These are phyloP conservation scores for Ceratotherium simum DNA, from an alignment of 2,113 vertebrate genomes.

Conservation along the genomic window DNA sequence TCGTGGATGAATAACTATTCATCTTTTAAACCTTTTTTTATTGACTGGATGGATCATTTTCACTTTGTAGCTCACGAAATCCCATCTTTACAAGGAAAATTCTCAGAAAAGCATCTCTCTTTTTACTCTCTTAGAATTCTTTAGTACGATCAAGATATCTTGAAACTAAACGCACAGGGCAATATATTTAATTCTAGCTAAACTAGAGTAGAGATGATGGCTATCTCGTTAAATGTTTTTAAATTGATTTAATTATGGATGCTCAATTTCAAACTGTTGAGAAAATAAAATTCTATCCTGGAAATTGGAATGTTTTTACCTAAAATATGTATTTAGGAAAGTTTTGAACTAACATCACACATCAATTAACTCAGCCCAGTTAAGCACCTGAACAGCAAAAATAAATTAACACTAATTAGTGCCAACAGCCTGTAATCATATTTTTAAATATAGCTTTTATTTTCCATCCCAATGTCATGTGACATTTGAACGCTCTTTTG, in stretches of 20 bases:
- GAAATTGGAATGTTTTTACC: neutral
- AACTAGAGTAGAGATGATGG: neutral
- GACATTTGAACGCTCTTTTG: neutral
- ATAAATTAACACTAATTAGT: slow-evolving; percentile 16
- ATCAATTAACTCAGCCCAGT: neutral
- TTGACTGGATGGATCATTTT: neutral
- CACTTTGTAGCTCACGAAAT: neutral
- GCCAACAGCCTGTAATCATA: neutral
- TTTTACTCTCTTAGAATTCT: neutral
- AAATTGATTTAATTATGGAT: neutral
- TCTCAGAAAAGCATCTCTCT: neutral
- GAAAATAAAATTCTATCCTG: neutral
- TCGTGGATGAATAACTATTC: neutral
- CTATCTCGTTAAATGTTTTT: neutral
- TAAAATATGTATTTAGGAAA: neutral
- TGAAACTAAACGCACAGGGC: neutral
- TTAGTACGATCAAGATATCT: neutral
- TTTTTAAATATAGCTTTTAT: neutral
- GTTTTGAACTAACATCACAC: neutral
- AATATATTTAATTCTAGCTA: neutral
- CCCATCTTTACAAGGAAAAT: neutral
- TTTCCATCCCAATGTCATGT: neutral
- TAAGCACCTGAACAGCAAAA: neutral
- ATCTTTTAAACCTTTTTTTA: neutral
- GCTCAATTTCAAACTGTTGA: neutral